These are phyloP conservation scores for Astreopora myriophthalma DNA, from an alignment of 64 coral and sea anemone genomes.

Conservation along the genomic window DNA sequence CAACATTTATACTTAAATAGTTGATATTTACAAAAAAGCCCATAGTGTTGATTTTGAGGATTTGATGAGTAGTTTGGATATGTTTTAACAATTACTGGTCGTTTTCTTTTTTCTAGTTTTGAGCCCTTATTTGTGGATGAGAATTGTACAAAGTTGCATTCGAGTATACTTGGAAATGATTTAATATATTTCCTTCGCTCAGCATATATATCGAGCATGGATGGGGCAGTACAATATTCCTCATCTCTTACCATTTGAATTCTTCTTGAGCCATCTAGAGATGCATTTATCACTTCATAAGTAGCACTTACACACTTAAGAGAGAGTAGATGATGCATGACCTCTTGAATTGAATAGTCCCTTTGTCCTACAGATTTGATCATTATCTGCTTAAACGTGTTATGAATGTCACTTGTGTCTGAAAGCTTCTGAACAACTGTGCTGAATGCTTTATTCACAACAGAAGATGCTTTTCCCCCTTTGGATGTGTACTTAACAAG, in stretches of 20 bases:
- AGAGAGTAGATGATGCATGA: slow-evolving; percentile 48
- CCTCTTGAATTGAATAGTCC: not conserved
- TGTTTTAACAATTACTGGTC: slow-evolving; percentile 24
- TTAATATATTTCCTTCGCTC: slow-evolving; percentile 5
- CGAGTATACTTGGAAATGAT: too few species aligned
- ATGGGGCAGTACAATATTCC: slow-evolving; percentile 28
- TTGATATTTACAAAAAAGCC: slow-evolving; percentile 50
- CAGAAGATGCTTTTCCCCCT: not conserved
- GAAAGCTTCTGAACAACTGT: not conserved
- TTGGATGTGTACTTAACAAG: slow-evolving; percentile 4
- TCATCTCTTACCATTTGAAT: not conserved
- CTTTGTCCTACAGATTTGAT: not conserved
- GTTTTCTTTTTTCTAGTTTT: not conserved
- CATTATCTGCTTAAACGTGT: not conserved
- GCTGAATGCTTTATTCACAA: not conserved
- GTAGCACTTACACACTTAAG: slow-evolving; percentile 14
- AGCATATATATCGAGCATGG: slow-evolving; percentile 48
- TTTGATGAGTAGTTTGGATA: slow-evolving; percentile 53
- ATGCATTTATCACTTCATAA: slow-evolving; percentile 24
- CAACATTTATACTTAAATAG: slow-evolving; percentile 55
- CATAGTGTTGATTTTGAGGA: slow-evolving; percentile 41
- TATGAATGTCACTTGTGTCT: not conserved
- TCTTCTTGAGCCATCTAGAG: slow-evolving; percentile 47
- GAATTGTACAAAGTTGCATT: slow-evolving; percentile 43
- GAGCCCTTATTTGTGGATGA: not conserved